These are phyloP conservation scores for Agonopterix alstromeriana DNA, from an alignment of 2,888 invertebrate genomes.

Conservation along the genomic window DNA sequence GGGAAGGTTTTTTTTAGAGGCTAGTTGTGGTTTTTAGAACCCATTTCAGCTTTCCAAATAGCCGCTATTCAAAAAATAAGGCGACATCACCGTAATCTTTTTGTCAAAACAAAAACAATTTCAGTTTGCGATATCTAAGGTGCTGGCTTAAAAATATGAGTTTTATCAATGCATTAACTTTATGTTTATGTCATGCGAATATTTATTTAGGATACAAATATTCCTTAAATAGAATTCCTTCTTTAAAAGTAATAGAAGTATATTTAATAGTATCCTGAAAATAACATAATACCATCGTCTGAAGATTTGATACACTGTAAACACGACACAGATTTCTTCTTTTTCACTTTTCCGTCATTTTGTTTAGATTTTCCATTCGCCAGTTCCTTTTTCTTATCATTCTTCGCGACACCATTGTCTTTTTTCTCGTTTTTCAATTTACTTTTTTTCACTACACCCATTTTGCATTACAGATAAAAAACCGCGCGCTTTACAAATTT, in stretches of 20 bases:
- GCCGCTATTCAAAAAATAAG: too few species aligned
- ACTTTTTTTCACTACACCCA: conserved; percentile 67
- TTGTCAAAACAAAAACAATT: too few species aligned
- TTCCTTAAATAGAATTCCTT: conserved; percentile 2
- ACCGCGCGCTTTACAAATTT: conserved; percentile 24
- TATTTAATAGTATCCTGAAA: background rate
- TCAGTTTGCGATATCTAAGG: too few species aligned
- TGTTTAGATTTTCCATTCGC: conserved; percentile 55
- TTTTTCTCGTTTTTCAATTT: conserved; percentile 40
- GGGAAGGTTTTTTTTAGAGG: too few species aligned
- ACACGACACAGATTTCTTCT: conserved; percentile 70
- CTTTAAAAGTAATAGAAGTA: background rate
- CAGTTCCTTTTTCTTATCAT: conserved; percentile 21
- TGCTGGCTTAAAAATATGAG: too few species aligned
- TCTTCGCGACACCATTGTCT: conserved; percentile 22
- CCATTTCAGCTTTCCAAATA: too few species aligned
- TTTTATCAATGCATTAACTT: too few species aligned
- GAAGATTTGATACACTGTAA: conserved; percentile 69
- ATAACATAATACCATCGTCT: conserved; percentile 51
- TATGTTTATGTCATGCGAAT: background rate
- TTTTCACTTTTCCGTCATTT: conserved; percentile 63
- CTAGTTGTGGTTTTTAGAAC: too few species aligned
- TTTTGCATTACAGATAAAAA: conserved; percentile 35
- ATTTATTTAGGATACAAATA: background rate
- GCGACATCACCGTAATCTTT: too few species aligned